phyloP scores from a whole-genome alignment of 1,140 invertebrate species.

The Hycleus phaleratus region DNA sequence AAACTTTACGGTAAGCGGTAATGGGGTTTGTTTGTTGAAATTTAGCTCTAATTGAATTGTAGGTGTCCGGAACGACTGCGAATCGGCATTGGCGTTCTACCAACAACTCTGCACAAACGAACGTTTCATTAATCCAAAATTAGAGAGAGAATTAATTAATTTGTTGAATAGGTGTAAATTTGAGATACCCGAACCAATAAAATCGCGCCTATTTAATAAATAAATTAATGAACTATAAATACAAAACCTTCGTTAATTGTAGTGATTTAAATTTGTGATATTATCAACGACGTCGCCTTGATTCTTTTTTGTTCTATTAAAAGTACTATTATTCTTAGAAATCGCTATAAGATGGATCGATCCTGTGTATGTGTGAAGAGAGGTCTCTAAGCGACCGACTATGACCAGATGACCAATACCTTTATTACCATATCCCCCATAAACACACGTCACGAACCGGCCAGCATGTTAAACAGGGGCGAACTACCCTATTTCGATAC shows the following conservation, averaged over 20 bases:
- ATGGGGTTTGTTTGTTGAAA: conserved; percentile 7
- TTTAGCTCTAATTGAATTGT: conserved; percentile 23
- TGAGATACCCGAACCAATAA: conserved; percentile 5
- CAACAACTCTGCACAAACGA: conserved; percentile 42
- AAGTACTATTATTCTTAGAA: too few species aligned
- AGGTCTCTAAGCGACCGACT: conserved; percentile 14
- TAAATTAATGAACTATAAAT: not conserved
- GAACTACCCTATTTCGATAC: conserved; percentile 7
- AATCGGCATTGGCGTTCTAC: conserved; percentile 40
- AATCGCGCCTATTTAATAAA: not conserved
- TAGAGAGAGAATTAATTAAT: not conserved
- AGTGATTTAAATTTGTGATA: too few species aligned
- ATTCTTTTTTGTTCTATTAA: too few species aligned
- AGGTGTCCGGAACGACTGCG: conserved; percentile 44
- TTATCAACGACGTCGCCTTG: too few species aligned
- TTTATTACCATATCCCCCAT: conserved; percentile 14
- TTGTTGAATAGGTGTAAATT: conserved; percentile 10
- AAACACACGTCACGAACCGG: conserved; percentile 7
- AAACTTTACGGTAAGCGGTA: conserved; percentile 46
- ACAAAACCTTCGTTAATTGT: too few species aligned
- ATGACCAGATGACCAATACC: conserved; percentile 18
- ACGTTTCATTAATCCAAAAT: not conserved
- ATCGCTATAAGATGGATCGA: too few species aligned
- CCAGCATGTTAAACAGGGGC: not conserved
- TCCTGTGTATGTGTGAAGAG: not conserved